Evolutionary conservation across 2,113 vertebrate species (phyloP), one percentile per base, ranked within the genome.

Genomic region (Fulica atra): DNA sequence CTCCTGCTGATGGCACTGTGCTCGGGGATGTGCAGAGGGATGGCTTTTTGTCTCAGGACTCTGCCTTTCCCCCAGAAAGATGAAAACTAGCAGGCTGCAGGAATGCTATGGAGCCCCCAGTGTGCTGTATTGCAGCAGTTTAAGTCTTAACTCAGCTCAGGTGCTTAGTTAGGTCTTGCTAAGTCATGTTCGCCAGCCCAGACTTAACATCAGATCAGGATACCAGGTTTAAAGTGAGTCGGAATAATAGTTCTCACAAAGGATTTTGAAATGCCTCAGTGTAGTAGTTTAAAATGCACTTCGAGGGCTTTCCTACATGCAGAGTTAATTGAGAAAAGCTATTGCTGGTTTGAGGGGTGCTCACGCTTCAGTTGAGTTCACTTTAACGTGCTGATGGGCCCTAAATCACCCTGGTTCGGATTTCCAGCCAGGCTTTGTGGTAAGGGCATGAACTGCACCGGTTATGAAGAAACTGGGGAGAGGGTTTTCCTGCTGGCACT

Each of bases 321-420:
- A 7, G 85, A 44, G 65, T 61, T 88, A 81, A 92, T 63, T 84
- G 88, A 53, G 82, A 53, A 56, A 78, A 81, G 73, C 60, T 88
- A 11, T 10, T 74, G 86, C 13, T 2, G 79, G 29, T 78, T 42
- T 35, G 36, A 69, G 86, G 10, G 81, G 81, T 81, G 80, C 76
- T 81, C 91, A 73, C 46, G 3, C 91, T 81, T 84, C 35, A 63
- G 40, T 81, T 44, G 4, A 66, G 83, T 81, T 85, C 79, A 11
- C 65, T 90, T 92, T 28, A 51, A 4, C 13, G 64, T 33, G 65
- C 74, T 70, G 70, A 28, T 48, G 56, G 57, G 95, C 61, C 86
- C 92, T 70, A 33, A 81, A 81, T 90, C 25, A 46, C 36, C 3
- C 12, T 5, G 13, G 57, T 25, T 73, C 5, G 1, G 31, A 1